Evolutionary conservation across 2,888 invertebrate genomes (phyloP).

Genomic region (Plebejus argus): DNA sequence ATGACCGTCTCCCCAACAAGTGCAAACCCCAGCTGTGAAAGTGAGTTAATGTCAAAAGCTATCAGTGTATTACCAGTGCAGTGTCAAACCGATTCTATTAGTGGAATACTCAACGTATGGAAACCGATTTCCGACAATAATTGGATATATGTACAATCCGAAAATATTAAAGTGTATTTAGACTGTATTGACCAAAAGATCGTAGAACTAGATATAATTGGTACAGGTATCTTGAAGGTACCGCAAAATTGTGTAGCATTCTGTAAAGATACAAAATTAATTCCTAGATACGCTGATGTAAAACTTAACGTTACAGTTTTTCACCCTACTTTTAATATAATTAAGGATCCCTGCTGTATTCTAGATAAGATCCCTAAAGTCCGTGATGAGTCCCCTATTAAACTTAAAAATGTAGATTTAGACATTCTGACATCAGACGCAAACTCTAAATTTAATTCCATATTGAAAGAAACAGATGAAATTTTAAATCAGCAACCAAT

Average conservation of each 20-base stretch:
- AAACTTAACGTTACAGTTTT: constrained; percentile 5
- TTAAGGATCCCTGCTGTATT: neutral
- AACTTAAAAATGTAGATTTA: neutral
- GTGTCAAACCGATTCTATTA: constrained; percentile 28
- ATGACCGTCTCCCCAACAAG: neutral
- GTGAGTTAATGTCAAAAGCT: constrained; percentile 23
- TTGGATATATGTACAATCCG: constrained; percentile 29
- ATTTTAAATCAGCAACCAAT: no score
- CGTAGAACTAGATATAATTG: no score
- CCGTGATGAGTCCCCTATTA: neutral
- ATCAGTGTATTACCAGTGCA: constrained; percentile 23
- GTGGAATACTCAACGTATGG: constrained; percentile 23
- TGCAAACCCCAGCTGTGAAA: constrained; percentile 31
- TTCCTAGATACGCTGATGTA: neutral
- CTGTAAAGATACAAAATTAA: constrained; percentile 19
- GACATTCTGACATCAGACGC: neutral
- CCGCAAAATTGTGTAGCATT: constrained; percentile 13
- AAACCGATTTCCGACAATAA: constrained; percentile 28
- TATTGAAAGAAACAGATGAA: no score
- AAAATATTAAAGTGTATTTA: constrained; percentile 4
- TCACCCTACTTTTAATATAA: neutral
- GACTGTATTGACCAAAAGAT: neutral
- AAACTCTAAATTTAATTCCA: neutral
- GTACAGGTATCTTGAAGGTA: no score
- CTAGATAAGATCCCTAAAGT: neutral